Evolutionary conservation across 2,797 vertebrate species (phyloP).

Genomic region (Pagetopsis macropterus): DNA sequence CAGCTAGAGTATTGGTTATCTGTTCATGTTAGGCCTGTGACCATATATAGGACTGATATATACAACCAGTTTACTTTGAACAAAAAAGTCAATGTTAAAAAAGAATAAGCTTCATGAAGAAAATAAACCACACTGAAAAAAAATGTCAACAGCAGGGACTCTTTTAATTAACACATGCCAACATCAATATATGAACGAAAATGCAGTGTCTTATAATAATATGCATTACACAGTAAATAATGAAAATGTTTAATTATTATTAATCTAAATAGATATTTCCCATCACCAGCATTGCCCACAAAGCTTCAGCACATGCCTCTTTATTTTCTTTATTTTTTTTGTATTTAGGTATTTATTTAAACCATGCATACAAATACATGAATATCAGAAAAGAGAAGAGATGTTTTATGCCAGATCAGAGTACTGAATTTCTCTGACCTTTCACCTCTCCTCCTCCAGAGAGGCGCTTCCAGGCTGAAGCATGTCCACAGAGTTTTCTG

Average conservation of each 20-base stretch:
- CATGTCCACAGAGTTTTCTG: background rate
- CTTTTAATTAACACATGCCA: background rate
- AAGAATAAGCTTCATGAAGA: background rate
- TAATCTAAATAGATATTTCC: background rate
- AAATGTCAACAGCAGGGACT: background rate
- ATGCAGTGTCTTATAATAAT: background rate
- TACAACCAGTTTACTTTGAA: background rate
- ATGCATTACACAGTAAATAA: background rate
- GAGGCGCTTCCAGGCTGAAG: background rate
- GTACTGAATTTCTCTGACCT: background rate
- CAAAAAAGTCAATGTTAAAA: background rate
- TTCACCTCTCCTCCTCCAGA: conserved; percentile 27
- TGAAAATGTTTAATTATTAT: background rate
- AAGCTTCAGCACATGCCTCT: background rate
- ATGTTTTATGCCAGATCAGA: too few species aligned
- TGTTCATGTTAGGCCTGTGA: background rate
- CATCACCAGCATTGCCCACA: conserved; percentile 14
- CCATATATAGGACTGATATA: too few species aligned
- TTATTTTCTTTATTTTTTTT: too few species aligned
- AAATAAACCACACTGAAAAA: background rate
- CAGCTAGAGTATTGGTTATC: background rate
- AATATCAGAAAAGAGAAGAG: too few species aligned
- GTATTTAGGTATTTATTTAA: too few species aligned
- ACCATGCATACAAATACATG: too few species aligned
- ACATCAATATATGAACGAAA: background rate